Conservation (phyloP, 2,888 invertebrate genomes). For the Tromatobia lineatoria region DNA sequence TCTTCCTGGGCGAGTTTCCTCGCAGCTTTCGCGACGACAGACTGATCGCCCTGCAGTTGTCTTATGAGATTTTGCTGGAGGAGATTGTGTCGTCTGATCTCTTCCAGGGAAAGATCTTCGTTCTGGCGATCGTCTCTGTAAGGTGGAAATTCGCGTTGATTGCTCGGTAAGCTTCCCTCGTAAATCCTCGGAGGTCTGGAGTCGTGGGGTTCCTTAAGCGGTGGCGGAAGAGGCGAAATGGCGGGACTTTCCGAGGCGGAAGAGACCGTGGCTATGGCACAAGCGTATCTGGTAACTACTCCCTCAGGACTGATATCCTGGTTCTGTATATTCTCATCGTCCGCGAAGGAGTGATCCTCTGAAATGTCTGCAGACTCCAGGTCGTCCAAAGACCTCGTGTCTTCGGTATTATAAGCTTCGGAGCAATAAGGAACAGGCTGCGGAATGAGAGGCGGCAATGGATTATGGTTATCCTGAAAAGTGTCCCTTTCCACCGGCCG, state of each 20-base stretch:
- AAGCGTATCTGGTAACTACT: slow-evolving; percentile 81
- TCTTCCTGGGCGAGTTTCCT: slow-evolving; percentile 63
- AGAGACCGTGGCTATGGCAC: slow-evolving; percentile 82
- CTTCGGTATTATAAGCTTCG: slow-evolving; percentile 31
- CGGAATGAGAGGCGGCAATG: background rate
- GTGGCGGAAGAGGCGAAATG: slow-evolving; percentile 32
- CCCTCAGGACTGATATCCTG: slow-evolving; percentile 82
- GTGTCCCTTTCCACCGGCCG: background rate
- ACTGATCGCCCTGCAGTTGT: slow-evolving; percentile 71
- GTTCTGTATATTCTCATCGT: slow-evolving; percentile 80
- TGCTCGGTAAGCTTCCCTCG: slow-evolving; percentile 26
- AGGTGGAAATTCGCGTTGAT: background rate
- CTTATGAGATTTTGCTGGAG: slow-evolving; percentile 80
- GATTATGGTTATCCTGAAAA: background rate
- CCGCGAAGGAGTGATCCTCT: slow-evolving; percentile 60
- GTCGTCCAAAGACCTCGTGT: slow-evolving; percentile 47
- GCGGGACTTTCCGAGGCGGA: slow-evolving; percentile 73
- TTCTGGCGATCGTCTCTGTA: background rate
- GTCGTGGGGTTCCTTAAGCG: slow-evolving; percentile 28
- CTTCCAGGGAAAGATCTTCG: slow-evolving; percentile 70
- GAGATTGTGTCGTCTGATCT: slow-evolving; percentile 82
- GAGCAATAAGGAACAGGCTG: background rate
- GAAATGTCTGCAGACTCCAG: slow-evolving; percentile 36
- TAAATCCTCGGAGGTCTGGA: background rate
- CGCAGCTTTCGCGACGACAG: slow-evolving; percentile 28